These are phyloP conservation scores for Onychomys arenicola DNA, from an alignment of 2,797 vertebrate genomes.

Conservation along the genomic window DNA sequence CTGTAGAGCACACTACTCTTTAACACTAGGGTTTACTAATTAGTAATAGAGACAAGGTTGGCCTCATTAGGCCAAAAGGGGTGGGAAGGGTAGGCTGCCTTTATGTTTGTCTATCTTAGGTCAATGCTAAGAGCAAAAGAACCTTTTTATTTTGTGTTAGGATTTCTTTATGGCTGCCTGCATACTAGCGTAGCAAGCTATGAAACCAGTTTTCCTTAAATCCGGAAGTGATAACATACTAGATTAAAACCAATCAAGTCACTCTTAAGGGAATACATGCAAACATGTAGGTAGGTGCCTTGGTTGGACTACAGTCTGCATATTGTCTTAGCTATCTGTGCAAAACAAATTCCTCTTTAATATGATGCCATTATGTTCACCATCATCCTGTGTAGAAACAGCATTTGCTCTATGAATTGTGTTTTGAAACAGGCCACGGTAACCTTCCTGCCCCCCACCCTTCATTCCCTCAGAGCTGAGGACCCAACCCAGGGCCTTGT, in stretches of 20 bases:
- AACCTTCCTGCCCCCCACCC: not conserved
- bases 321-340: conserved; percentile 11
- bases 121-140: conserved; percentile 53
- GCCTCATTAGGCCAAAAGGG: not conserved
- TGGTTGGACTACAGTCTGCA: not conserved
- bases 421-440: conserved; percentile 25
- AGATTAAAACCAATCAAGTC: conserved; percentile 69
- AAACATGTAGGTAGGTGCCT: conserved; percentile 43
- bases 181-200: not conserved
- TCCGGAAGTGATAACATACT: conserved; percentile 56
- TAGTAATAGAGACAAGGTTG: conserved; percentile 30
- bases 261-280: conserved; percentile 58
- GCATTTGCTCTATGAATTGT: conserved; percentile 9
- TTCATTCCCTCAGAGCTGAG: not conserved
- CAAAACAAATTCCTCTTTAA: conserved; percentile 48
- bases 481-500: not conserved
- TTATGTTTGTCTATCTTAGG: not conserved
- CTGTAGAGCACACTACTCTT: not conserved
- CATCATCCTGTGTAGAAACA: not conserved
- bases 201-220: conserved; percentile 67
- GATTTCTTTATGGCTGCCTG: not conserved
- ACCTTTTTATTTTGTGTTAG: conserved; percentile 30
- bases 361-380: not conserved
- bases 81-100: conserved; percentile 11
- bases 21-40: not conserved